A percentile compares a stretch with the other conserved stretches of the same genome.
phyloP scores from a whole-genome alignment of 2,113 vertebrate species.

The Illadopsis cleaveri region DNA sequence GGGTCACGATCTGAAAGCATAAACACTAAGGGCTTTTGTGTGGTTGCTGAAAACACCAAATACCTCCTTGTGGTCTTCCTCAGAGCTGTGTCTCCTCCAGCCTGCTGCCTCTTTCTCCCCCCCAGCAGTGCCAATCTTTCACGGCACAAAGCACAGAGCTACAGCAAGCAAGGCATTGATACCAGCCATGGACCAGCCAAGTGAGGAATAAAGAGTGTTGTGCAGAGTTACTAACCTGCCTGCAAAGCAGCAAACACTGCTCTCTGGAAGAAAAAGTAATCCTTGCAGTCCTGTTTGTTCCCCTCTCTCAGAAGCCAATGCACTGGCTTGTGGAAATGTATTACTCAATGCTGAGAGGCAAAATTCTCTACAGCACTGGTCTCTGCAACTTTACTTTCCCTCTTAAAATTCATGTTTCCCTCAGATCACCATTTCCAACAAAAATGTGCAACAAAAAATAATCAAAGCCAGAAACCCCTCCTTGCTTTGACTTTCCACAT shows the following conservation, averaged over 20 bases:
- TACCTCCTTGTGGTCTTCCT: rapidly evolving
- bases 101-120: background rate
- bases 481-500: background rate
- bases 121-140: background rate
- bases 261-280: constrained; percentile 16
- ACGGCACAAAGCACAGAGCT: background rate
- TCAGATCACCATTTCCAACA: background rate
- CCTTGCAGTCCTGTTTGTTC: background rate
- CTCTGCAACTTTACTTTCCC: background rate
- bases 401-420: background rate
- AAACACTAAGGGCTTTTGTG: background rate
- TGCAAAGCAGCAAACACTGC: constrained; percentile 1
- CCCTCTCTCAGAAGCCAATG: background rate
- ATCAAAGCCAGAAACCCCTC: background rate
- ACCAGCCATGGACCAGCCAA: background rate
- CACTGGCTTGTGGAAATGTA: background rate
- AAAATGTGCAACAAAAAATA: background rate
- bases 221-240: background rate
- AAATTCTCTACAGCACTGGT: background rate
- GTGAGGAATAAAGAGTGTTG: background rate
- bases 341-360: background rate
- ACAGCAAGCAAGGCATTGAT: background rate
- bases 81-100: background rate
- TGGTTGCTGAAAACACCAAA: background rate
- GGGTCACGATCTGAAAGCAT: background rate